A percentile compares a stretch with the other conserved stretches of the same genome.
These are phyloP conservation scores for Drosophila bunnanda DNA, from an alignment of 2,888 invertebrate genomes.

Conservation along the genomic window DNA sequence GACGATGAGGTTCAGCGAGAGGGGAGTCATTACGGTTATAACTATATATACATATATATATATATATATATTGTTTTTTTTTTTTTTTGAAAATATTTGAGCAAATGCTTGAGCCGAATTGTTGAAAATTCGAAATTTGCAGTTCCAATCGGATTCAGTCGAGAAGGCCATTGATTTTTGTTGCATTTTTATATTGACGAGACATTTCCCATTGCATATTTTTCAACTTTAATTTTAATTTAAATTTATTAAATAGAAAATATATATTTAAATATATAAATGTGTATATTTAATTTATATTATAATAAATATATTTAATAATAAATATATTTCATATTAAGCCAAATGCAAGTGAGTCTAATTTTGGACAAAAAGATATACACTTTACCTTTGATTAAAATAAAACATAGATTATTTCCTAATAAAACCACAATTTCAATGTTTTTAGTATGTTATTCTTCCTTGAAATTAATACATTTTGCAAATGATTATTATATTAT, in stretches of 20 bases:
- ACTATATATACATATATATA: constrained; percentile 5
- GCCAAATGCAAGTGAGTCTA: background rate
- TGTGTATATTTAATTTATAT: too few species aligned
- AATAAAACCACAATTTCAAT: too few species aligned
- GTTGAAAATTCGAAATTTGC: constrained; percentile 21
- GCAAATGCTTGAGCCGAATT: constrained; percentile 9
- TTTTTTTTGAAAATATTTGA: constrained; percentile 14
- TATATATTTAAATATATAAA: too few species aligned
- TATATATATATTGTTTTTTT: background rate
- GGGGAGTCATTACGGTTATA: constrained; percentile 23
- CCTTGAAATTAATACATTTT: too few species aligned
- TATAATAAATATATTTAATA: too few species aligned
- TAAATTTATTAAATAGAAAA: background rate
- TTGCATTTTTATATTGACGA: background rate
- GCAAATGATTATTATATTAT: too few species aligned
- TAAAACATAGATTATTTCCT: too few species aligned
- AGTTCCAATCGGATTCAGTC: constrained; percentile 13
- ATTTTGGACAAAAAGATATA: too few species aligned
- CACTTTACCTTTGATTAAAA: background rate
- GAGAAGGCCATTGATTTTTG: background rate
- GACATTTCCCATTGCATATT: background rate
- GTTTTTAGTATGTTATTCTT: too few species aligned
- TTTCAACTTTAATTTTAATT: background rate
- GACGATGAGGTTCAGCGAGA: constrained; percentile 1
- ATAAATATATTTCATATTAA: background rate